These are phyloP conservation scores for Drosophila mauritiana DNA, from an alignment of 1,140 invertebrate species.

Conservation along the genomic window DNA sequence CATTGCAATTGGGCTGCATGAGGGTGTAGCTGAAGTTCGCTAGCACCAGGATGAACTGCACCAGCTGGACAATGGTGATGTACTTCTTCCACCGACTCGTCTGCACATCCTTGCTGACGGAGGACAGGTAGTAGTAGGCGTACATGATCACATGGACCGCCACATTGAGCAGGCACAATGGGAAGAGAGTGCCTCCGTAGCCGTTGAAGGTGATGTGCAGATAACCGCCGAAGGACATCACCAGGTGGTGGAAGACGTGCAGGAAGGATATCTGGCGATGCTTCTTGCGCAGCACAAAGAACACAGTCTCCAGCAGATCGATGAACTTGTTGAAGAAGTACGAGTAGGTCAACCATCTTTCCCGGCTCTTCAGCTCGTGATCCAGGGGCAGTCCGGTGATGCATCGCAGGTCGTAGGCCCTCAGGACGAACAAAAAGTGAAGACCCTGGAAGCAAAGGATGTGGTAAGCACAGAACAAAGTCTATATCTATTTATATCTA, in stretches of 20 bases:
- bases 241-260: constrained; percentile 86
- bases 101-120: constrained; percentile 10
- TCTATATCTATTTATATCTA: too few species aligned
- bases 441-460: constrained; percentile 12
- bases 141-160: constrained; percentile 39
- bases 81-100: constrained; percentile 43
- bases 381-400: constrained; percentile 30
- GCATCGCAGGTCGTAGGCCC: constrained; percentile 36
- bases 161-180: constrained; percentile 20
- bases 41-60: constrained; percentile 8
- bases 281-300: constrained; percentile 64
- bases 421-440: constrained; percentile 18
- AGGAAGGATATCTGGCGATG: constrained; percentile 53
- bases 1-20: constrained; percentile 14
- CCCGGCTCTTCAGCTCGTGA: constrained; percentile 30
- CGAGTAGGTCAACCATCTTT: constrained; percentile 28
- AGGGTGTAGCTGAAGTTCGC: neutral
- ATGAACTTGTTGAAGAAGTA: constrained; percentile 59
- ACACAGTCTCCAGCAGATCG: constrained; percentile 51
- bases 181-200: constrained; percentile 87
- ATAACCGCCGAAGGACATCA: constrained; percentile 49
- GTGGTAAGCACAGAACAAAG: neutral
- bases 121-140: constrained; percentile 39
- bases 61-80: constrained; percentile 28
- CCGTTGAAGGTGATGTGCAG: constrained; percentile 11